A percentile compares a stretch with the other conserved stretches of the same genome.
phyloP scores from a whole-genome alignment of 2,113 vertebrate species.

The Tonatia bakeri region DNA sequence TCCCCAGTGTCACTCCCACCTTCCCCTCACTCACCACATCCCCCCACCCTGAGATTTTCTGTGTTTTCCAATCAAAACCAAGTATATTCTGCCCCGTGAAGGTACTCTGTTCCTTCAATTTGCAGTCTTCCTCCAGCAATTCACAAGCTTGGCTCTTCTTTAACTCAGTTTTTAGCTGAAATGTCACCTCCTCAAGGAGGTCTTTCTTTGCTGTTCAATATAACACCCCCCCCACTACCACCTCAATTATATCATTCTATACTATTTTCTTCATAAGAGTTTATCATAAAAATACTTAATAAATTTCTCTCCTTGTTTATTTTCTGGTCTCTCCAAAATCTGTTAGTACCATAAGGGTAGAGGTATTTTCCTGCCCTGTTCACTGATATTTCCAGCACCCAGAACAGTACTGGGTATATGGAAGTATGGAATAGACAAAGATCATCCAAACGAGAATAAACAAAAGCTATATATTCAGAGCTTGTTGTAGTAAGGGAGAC shows the following conservation, averaged over 20 bases:
- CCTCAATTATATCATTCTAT: neutral
- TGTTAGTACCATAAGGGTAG: neutral
- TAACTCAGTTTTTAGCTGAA: neutral
- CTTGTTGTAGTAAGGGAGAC: neutral
- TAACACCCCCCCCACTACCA: neutral
- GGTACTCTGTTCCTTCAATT: neutral
- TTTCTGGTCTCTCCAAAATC: neutral
- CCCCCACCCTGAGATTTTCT: neutral
- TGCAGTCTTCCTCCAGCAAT: neutral
- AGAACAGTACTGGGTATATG: neutral
- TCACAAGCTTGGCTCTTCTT: neutral
- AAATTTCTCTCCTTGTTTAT: neutral
- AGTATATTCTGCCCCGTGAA: neutral
- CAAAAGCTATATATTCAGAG: neutral
- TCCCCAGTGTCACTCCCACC: accelerated
- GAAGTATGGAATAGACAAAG: neutral
- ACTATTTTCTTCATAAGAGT: neutral
- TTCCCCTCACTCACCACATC: neutral
- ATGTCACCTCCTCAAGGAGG: neutral
- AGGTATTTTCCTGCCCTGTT: neutral
- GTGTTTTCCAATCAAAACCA: neutral
- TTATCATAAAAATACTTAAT: neutral
- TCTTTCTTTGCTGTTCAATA: neutral
- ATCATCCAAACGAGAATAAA: neutral
- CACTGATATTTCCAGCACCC: neutral